These are phyloP conservation scores for Leucophenga varia DNA, from an alignment of 1,140 invertebrate species.

Conservation along the genomic window DNA sequence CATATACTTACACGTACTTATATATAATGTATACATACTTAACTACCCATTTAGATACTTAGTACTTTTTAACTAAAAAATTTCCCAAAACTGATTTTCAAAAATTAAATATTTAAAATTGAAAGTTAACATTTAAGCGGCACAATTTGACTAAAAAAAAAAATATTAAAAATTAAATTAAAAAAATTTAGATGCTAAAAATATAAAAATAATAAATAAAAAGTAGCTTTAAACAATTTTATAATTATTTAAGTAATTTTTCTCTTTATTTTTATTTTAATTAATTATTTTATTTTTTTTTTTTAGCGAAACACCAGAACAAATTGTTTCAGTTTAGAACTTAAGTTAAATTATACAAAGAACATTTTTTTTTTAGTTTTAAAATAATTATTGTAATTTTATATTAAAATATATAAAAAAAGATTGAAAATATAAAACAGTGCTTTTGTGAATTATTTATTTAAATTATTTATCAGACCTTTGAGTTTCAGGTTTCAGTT, in stretches of 20 bases:
- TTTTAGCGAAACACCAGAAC: too few relatives aligned
- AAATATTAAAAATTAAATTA: slow-evolving; percentile 15
- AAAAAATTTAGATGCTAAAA: slow-evolving; percentile 10
- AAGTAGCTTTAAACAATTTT: slow-evolving; percentile 19
- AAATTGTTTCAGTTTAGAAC: too few relatives aligned
- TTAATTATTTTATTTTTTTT: slow-evolving; percentile 8
- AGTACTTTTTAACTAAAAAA: neutral
- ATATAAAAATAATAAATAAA: slow-evolving; percentile 1
- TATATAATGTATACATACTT: slow-evolving; percentile 2
- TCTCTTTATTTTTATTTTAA: slow-evolving; percentile 4
- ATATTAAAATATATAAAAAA: slow-evolving; percentile 8
- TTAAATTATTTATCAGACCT: slow-evolving; percentile 47
- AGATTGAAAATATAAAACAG: slow-evolving; percentile 18
- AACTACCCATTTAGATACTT: slow-evolving; percentile 9
- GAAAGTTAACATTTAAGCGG: slow-evolving; percentile 47
- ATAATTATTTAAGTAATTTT: neutral
- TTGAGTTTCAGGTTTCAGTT: slow-evolving; percentile 28
- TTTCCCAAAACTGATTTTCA: slow-evolving; percentile 24
- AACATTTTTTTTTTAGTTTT: neutral
- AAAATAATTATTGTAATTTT: slow-evolving; percentile 4
- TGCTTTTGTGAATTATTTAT: too few relatives aligned
- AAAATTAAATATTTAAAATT: slow-evolving; percentile 17
- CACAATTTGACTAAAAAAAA: slow-evolving; percentile 38
- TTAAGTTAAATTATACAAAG: too few relatives aligned
- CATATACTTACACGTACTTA: too few relatives aligned